Base-by-base conservation (phyloP, 2,113 vertebrate species). In the Paracyprichromis sp. region DNA sequence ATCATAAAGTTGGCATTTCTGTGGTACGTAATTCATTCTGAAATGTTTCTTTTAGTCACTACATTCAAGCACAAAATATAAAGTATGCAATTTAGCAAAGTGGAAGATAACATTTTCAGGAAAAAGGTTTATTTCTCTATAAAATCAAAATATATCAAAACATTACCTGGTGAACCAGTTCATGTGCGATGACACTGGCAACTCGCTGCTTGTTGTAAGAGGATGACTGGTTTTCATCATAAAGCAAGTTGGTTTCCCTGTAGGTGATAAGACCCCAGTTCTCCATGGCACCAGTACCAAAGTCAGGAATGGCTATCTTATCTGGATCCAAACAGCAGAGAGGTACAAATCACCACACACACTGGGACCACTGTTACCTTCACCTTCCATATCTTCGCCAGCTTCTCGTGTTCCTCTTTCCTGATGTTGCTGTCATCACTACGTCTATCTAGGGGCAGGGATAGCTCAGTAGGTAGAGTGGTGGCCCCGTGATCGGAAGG, bases 221-320 rank as follows among this genome's bases (percentile, higher is more conserved):
- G 14, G 98, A 98, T 0, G 99, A 99, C 89, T 99, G 93, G 0
- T 89, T 1, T 4, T 96, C 94, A 90, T 99, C 98, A 12, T 97
- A 99, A 47, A 99, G 96, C 85, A 99, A 94, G 91, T 99, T 99
- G 19, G 97, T 98, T 93, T 99, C 99, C 91, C 99, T 94, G 95
- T 98, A 99, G 43, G 99, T 99, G 95, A 99, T 95, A 50, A 99
- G 96, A 1, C 99, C 99, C 99, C 99, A 99, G 96, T 99, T 99
- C 92, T 99, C 99, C 99, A 99, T 99, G 26, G 99, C 99, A 19
- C 99, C 99, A 0, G 98, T 99, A 10, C 99, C 99, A 24, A 99
- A 99, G 93, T 99, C 98, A 92, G 99, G 99, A 92, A 99, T 99
- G 86, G 99, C 99, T 40, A 99, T 99, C 96, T 98, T 95, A 96